A percentile compares a stretch with the other conserved stretches of the same genome.
phyloP scores from a whole-genome alignment of 2,797 vertebrate species.

The Pagetopsis macropterus region DNA sequence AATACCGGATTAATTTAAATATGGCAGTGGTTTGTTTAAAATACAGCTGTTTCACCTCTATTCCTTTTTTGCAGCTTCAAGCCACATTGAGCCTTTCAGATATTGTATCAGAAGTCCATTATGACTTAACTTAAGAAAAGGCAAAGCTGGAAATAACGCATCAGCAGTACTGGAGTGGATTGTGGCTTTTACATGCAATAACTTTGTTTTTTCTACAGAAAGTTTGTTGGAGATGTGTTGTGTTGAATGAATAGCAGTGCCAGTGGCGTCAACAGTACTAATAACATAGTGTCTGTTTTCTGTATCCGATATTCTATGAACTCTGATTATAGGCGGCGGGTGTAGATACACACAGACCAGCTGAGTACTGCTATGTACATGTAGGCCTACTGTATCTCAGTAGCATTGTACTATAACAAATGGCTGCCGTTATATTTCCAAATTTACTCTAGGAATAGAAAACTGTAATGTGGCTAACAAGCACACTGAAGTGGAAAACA shows the following conservation, averaged over 20 bases:
- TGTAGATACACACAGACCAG: constrained; percentile 32
- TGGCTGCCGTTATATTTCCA: too few species aligned
- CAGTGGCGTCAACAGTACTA: background rate
- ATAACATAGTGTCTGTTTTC: constrained; percentile 11
- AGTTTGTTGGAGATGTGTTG: constrained; percentile 2
- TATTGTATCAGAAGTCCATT: background rate
- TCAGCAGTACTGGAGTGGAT: constrained; percentile 4
- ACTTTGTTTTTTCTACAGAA: background rate
- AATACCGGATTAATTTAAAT: too few species aligned
- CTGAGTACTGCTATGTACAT: background rate
- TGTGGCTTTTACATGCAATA: background rate
- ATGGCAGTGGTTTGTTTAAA: background rate
- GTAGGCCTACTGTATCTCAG: background rate
- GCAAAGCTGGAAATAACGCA: background rate
- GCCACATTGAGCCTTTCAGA: background rate
- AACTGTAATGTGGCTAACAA: too few species aligned
- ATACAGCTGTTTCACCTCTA: background rate
- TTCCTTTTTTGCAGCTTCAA: background rate
- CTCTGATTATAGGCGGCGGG: background rate
- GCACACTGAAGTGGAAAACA: too few species aligned
- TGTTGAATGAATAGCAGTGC: background rate
- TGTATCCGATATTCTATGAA: background rate
- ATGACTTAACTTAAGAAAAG: background rate
- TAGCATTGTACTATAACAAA: background rate
- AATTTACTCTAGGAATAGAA: too few species aligned